Base-by-base conservation (phyloP, 2,888 invertebrate species). In the Proisotoma minuta region DNA sequence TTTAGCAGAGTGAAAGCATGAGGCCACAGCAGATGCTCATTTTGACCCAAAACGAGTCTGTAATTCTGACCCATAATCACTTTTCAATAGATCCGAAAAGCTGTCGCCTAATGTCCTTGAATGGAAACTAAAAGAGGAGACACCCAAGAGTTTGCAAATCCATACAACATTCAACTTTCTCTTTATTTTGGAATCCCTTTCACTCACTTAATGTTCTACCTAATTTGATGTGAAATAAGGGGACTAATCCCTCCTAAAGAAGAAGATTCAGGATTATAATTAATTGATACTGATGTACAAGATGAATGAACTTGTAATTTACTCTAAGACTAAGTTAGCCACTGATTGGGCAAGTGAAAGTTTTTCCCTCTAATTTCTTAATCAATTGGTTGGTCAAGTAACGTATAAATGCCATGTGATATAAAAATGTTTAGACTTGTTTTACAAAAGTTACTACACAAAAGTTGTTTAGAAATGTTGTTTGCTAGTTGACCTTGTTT, bases 51-150 rank as follows among this genome's bases (percentile, higher is more conserved):
- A 49, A 18, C 23, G 49, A 23, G 47, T 12, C 23, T 49, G 8
- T 49, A 23, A 24, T 3, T 5, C 8, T 49, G 49, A 49, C 49
- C 49, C 23, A 49, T 49, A 49, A 49, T 49, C 49, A 49, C 49
- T 49, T 20, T 49, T 49, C 20, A 49, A 49, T 49, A 49, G 49
- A 23, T 34, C 20, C 5, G 5, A 24, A 49, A 23, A 49, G 22
- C 49, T 49, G 49, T 49, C 49, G 49, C 49, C 49, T 15, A 15
- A 8, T 8, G 34, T 10, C 34, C 15, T 8, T 34, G 34, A 34
- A 34, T 34, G 34, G 34, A 34, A 34, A 34, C 34, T 34, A 34
- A 10, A 8, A 34, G n/a, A 34, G 34, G 34, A 8, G 15, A 34
- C 34, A 34, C 34, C 8, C 8, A 15, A 34, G 34, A 34, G 34